These are phyloP conservation scores for Pteromalus puparum DNA, from an alignment of 1,140 invertebrate species.

Conservation along the genomic window DNA sequence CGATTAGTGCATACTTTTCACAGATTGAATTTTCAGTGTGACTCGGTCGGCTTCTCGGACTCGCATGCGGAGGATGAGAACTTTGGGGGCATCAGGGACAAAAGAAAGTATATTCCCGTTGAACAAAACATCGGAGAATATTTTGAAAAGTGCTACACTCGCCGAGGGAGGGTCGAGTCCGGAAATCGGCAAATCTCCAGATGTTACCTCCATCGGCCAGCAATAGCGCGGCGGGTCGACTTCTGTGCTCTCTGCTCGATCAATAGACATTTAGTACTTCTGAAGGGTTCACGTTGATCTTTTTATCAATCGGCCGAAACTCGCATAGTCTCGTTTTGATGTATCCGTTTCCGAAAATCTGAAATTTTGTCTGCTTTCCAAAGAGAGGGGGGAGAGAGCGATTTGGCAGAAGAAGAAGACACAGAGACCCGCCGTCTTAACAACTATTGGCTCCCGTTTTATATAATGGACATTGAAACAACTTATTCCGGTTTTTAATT, in stretches of 20 bases:
- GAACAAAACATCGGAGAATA: conserved; percentile 71
- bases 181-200: conserved; percentile 50
- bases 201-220: conserved; percentile 57
- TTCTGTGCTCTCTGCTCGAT: conserved; percentile 19
- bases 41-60: conserved; percentile 66
- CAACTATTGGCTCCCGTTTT: conserved; percentile 72
- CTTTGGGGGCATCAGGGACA: conserved; percentile 25
- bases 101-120: conserved; percentile 71
- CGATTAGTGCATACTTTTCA: neutral
- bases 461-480: conserved; percentile 76
- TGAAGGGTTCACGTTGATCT: too few relatives aligned
- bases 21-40: conserved; percentile 13
- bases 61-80: conserved; percentile 67
- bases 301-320: too few relatives aligned
- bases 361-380: too few relatives aligned
- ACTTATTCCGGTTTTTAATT: conserved; percentile 77
- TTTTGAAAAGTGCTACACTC: conserved; percentile 71
- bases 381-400: too few relatives aligned
- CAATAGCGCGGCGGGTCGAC: conserved; percentile 61
- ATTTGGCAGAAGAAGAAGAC: neutral
- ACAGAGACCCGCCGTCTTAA: conserved; percentile 66
- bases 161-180: conserved; percentile 44
- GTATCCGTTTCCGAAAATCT: too few relatives aligned
- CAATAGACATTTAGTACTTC: too few relatives aligned
- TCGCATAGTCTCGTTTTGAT: too few relatives aligned